phyloP scores from a whole-genome alignment of 2,888 invertebrate species.

The Xestobium rufovillosum region DNA sequence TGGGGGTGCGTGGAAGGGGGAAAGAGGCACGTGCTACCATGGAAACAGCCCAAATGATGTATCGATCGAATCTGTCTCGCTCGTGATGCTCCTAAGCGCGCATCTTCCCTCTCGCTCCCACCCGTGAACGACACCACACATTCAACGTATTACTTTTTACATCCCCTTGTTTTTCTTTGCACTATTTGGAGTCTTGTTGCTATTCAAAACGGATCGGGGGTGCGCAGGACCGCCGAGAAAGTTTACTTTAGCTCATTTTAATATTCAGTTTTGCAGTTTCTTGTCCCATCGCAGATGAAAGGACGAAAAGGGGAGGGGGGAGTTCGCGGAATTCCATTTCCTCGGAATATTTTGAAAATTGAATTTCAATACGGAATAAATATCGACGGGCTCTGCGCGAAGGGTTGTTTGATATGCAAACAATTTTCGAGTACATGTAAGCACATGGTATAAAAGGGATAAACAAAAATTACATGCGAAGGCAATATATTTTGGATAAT shows the following conservation, averaged over 20 bases:
- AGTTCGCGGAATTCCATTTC: too few species aligned
- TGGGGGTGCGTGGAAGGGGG: slow-evolving; percentile 34
- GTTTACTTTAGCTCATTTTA: slow-evolving; percentile 6
- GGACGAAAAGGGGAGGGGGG: too few species aligned
- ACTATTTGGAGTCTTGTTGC: slow-evolving; percentile 36
- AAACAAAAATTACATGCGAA: slow-evolving; percentile 2
- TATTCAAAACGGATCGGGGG: slow-evolving; percentile 21
- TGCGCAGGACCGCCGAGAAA: slow-evolving; percentile 14
- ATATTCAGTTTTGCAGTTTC: too few species aligned
- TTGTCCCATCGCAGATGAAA: too few species aligned
- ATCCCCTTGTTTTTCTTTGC: slow-evolving; percentile 39
- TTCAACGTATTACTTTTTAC: slow-evolving; percentile 46
- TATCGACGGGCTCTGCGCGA: slow-evolving; percentile 4
- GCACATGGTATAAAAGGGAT: slow-evolving; percentile 1
- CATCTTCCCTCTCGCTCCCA: slow-evolving; percentile 32
- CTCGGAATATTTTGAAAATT: too few species aligned
- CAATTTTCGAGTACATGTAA: slow-evolving; percentile 3
- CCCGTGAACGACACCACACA: slow-evolving; percentile 43
- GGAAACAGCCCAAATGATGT: slow-evolving; percentile 49
- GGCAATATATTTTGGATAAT: not conserved
- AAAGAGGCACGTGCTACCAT: slow-evolving; percentile 45
- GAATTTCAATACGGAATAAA: slow-evolving; percentile 8
- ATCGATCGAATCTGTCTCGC: slow-evolving; percentile 44
- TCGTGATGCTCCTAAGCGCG: slow-evolving; percentile 30
- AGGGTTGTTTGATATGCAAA: slow-evolving; percentile 9